Evolutionary conservation across 2,888 invertebrate species (phyloP), one percentile per base, ranked within the genome.

Genomic region (Ochropleura leucogaster): DNA sequence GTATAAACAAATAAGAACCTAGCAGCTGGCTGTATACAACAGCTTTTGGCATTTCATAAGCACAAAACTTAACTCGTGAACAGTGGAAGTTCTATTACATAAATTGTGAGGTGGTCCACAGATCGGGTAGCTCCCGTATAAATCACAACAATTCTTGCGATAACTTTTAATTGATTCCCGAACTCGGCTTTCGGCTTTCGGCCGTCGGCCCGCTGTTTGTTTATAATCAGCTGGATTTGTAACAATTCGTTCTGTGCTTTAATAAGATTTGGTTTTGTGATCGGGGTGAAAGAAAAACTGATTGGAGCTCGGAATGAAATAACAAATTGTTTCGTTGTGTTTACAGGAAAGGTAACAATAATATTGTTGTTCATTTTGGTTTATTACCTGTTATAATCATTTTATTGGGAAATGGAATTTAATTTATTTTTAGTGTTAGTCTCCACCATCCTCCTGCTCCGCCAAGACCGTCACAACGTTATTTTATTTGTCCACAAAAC

Each of bases 141-240:
- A 85, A 85, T 85, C 76, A 85, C 83, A 84, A 84, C 83, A 85
- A 83, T 83, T 84, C 81, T 83, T 80, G 85, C 77, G 83, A 85
- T 85, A 85, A 85, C 84, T 85, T 85, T 85, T 85, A 85, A 85
- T 85, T 85, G 85, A 85, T 85, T 85, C 77, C 81, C 83, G 72
- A 85, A 85, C 76, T 85, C 83, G 72, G 80, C 72, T 60, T 68
- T 80, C 66, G 72, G 70, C 78, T 65, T 68, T 74, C 79, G 74
- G 77, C 73, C 71, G 68, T 57, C 74, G 63, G 65, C 20, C 62
- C 63, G 59, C 71, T 85, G 74, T 82, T 84, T 82, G 83, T 85
- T 82, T 84, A 80, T 85, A 85, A 85, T 82, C 81, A 83, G 79
- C 59, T 51, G 74, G 74, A 77, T 80, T 85, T 80, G 80, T 85